These are phyloP conservation scores for Oophaga sylvatica DNA, from an alignment of 2,797 vertebrate genomes.

Conservation along the genomic window DNA sequence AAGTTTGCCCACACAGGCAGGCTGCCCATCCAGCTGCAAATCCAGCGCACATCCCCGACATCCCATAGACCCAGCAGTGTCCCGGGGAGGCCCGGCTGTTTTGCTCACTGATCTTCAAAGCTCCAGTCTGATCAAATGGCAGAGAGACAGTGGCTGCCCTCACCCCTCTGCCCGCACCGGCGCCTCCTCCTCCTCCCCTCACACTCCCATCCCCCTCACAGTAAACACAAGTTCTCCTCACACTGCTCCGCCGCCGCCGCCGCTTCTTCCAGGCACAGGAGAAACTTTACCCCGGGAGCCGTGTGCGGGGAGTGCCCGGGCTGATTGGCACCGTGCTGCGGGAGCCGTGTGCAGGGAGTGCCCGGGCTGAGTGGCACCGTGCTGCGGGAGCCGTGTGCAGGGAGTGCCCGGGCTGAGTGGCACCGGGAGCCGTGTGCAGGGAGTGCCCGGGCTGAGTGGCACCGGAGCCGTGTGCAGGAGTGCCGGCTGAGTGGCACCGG, in stretches of 20 bases:
- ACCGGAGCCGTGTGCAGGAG: too few species aligned
- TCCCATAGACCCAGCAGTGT: constrained; percentile 48
- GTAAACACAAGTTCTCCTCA: constrained; percentile 48
- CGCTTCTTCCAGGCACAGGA: background rate
- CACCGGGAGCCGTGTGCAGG: too few species aligned
- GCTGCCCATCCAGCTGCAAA: constrained; percentile 42
- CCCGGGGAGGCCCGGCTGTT: constrained; percentile 70
- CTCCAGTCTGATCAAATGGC: constrained; percentile 76
- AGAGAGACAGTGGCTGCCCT: constrained; percentile 62
- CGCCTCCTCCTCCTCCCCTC: constrained; percentile 64
- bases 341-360: too few species aligned
- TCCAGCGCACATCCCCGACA: constrained; percentile 46
- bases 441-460: too few species aligned
- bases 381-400: too few species aligned
- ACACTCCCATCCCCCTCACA: constrained; percentile 58
- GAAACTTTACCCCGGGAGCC: constrained; percentile 53
- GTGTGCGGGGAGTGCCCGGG: constrained; percentile 31
- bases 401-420: too few species aligned
- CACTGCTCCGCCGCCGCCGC: background rate
- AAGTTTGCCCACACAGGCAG: constrained; percentile 49
- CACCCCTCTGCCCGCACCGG: too few species aligned
- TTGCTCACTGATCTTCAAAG: constrained; percentile 81
- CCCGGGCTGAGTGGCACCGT: too few species aligned
- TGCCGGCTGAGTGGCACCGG: too few species aligned
- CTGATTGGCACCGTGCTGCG: constrained; percentile 47